Base-by-base conservation (phyloP, 2,113 vertebrate genomes). In the Amazona vittata region DNA sequence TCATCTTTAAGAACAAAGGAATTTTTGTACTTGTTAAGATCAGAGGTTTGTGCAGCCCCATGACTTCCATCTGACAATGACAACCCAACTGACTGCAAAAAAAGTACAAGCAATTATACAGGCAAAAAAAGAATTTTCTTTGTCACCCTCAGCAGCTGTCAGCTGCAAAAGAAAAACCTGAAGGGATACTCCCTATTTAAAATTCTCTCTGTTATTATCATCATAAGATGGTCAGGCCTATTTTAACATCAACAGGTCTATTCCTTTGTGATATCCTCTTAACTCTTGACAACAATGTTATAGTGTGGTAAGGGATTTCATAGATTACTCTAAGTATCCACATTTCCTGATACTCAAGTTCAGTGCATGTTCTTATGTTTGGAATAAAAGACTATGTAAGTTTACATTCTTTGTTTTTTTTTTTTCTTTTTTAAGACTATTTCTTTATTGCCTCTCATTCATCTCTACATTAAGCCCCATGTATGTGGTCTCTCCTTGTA, bases 1-100 rank as follows among this genome's bases (percentile, higher is more conserved):
- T 94, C 59, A 68, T 62, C 77, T 78, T 78, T 39, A 88, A 74
- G 90, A 92, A 89, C 83, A 92, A 90, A 92, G 65, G 62, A 91
- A 89, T 89, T 92, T 85, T 87, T 80, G 28, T 86, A 26, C 71
- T 77, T 79, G 44, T 17, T 80, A 81, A 78, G 69, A 89, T 63
- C 49, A 94, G 71, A 89, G 29, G 46, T 82, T 90, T 6, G 5
- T 78, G 35, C 59, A 94, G 60, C 67, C 49, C 46, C 41, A 53
- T 70, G 55, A 91, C 49, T 93, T 86, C 71, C n/a, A 55, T 80
- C 50, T 78, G 64, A 86, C 79, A 93, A 78, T 53, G 33, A 75
- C 29, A 91, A 88, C 25, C 28, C 53, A 90, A 74, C 26, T 70
- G 41, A 52, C 16, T 75, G 37, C 33, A 75, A 83, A 85, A 89